Percentiles rank a stretch among this genome's conserved stretches.
These are phyloP conservation scores for Nycticebus coucang DNA, from an alignment of 2,113 vertebrate species.

Conservation along the genomic window DNA sequence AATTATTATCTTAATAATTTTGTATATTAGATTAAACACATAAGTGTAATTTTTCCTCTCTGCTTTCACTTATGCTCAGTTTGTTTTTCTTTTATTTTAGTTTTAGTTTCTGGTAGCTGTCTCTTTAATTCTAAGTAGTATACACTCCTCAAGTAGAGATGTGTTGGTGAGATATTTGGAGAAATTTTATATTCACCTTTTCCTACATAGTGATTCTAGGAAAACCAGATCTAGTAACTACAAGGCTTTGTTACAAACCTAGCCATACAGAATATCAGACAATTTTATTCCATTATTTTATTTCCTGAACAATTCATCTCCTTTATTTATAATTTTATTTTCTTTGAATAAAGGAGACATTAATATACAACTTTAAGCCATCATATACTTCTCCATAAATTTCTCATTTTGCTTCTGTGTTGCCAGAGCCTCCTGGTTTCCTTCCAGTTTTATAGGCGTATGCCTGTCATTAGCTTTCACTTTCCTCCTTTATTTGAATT, in stretches of 20 bases:
- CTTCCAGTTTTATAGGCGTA: rapidly evolving
- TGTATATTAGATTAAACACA: neutral
- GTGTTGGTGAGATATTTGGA: neutral
- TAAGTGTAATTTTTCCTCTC: neutral
- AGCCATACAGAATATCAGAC: neutral
- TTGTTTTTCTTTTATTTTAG: neutral
- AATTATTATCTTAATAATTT: neutral
- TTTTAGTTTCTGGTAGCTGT: neutral
- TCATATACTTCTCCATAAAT: neutral
- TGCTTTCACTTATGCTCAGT: neutral
- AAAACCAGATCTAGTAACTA: neutral
- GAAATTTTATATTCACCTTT: neutral
- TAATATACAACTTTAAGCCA: neutral
- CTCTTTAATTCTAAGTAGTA: neutral
- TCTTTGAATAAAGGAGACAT: neutral
- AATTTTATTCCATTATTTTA: neutral
- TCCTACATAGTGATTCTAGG: neutral
- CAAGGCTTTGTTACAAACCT: neutral
- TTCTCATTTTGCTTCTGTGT: neutral
- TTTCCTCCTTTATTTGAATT: neutral
- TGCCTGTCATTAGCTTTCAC: neutral
- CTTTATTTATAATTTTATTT: neutral
- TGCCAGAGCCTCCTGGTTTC: neutral
- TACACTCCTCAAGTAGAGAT: neutral
- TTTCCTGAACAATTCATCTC: neutral